These are phyloP conservation scores for Amphipoea oculea DNA, from an alignment of 2,888 invertebrate species.

Conservation along the genomic window DNA sequence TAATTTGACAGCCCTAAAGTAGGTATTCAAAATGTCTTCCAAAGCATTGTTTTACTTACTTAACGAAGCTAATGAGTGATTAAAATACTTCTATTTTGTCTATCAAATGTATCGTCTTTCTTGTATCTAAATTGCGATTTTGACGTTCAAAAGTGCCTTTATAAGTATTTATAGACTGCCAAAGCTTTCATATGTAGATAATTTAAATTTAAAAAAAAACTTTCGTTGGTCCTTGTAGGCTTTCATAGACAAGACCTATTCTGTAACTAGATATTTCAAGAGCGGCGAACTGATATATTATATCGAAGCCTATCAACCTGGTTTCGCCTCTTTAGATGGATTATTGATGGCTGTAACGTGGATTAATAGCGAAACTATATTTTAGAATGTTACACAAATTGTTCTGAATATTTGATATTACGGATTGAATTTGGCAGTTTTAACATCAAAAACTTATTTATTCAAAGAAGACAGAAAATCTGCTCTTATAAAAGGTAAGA, in stretches of 20 bases:
- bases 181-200: not conserved
- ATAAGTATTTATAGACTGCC: not conserved
- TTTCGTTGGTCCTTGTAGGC: conserved; percentile 44
- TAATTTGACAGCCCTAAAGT: conserved; percentile 15
- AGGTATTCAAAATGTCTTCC: conserved; percentile 22
- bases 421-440: not conserved
- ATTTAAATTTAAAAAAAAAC: not conserved
- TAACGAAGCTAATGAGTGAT: not conserved
- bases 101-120: not conserved
- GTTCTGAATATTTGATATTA: not conserved
- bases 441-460: not conserved
- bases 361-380: not conserved
- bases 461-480: not conserved
- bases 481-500: not conserved
- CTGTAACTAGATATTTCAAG: conserved; percentile 51
- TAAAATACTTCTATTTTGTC: not conserved
- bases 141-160: not conserved
- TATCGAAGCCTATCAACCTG: conserved; percentile 60
- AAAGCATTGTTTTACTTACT: not conserved
- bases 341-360: not conserved
- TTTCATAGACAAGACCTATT: conserved; percentile 57
- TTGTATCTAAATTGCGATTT: not conserved
- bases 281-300: conserved; percentile 56
- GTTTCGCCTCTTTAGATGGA: not conserved
- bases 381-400: not conserved